Evolutionary conservation across 1,140 invertebrate species (phyloP).

Genomic region (Thrips palmi): DNA sequence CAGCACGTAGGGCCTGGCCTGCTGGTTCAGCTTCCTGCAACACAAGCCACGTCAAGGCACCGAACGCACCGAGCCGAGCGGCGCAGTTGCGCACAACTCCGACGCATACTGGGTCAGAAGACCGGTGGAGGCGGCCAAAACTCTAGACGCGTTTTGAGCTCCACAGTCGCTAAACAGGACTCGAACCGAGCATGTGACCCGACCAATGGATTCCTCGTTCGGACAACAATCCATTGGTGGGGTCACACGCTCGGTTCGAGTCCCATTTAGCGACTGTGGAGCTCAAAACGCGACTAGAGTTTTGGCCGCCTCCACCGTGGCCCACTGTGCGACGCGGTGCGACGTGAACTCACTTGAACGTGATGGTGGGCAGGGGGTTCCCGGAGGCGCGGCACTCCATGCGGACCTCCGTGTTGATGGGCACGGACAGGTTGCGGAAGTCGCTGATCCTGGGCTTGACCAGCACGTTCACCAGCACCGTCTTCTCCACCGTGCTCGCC

Average conservation of each 20-base stretch:
- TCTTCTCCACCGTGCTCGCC: conserved; percentile 47
- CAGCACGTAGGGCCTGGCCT: conserved; percentile 24
- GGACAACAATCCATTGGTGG: too few species aligned
- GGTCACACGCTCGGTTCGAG: too few species aligned
- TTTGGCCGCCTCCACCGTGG: too few species aligned
- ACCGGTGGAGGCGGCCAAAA: too few species aligned
- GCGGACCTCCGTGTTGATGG: conserved; percentile 37
- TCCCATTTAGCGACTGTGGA: too few species aligned
- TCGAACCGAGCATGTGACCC: too few species aligned
- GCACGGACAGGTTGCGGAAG: conserved; percentile 50
- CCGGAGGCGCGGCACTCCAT: conserved; percentile 58
- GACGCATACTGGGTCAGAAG: too few species aligned
- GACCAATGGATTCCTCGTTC: too few species aligned
- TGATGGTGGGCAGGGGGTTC: conserved; percentile 52
- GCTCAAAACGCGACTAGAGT: too few species aligned
- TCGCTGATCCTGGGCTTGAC: conserved; percentile 64
- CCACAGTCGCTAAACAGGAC: too few species aligned
- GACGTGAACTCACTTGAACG: conserved; percentile 49
- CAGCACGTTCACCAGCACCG: conserved; percentile 38
- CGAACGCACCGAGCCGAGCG: neutral
- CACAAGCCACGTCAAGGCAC: conserved; percentile 1
- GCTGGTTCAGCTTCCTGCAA: conserved; percentile 18
- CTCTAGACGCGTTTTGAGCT: neutral
- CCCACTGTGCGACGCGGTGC: too few species aligned
- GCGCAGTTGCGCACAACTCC: too few species aligned